Conservation (phyloP, 2,113 vertebrate species). For the Istiophorus platypterus region DNA sequence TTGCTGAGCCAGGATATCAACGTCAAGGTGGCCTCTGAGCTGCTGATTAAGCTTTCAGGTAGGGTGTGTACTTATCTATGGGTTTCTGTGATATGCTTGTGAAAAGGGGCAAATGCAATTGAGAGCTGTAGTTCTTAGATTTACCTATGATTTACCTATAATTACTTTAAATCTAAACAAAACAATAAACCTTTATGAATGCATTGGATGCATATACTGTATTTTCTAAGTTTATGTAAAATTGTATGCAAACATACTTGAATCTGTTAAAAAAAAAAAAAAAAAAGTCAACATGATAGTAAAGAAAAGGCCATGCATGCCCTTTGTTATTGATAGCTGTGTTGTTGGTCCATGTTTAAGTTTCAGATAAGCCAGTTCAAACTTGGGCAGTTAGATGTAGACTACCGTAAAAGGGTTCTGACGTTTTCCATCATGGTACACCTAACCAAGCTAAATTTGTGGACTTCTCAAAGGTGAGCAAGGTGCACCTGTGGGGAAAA, state of each 20-base stretch:
- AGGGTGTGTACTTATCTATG: conserved; percentile 41
- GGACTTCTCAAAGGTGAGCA: conserved; percentile 46
- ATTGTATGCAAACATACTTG: not conserved
- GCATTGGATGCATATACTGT: not conserved
- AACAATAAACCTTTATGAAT: not conserved
- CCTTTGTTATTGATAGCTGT: conserved; percentile 22
- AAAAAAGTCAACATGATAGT: not conserved
- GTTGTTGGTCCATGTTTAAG: conserved; percentile 16
- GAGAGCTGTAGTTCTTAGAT: not conserved
- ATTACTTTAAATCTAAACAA: not conserved
- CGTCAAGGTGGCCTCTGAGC: conserved; percentile 95
- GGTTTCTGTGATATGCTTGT: not conserved
- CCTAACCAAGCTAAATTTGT: conserved; percentile 42
- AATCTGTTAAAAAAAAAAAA: not conserved
- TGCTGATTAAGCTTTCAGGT: conserved; percentile 99
- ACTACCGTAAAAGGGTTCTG: conserved; percentile 41
- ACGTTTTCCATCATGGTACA: conserved; percentile 31
- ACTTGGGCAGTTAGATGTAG: conserved; percentile 31
- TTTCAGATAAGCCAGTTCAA: conserved; percentile 40
- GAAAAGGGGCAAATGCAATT: conserved; percentile 10
- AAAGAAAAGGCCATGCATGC: not conserved
- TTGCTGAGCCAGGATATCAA: conserved; percentile 93
- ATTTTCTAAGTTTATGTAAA: not conserved
- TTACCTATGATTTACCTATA: not conserved
- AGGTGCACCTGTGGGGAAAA: conserved; percentile 29